A percentile compares a stretch with the other conserved stretches of the same genome.
Evolutionary conservation across 2,113 vertebrate genomes (phyloP).

Genomic region (Tupaia tana): DNA sequence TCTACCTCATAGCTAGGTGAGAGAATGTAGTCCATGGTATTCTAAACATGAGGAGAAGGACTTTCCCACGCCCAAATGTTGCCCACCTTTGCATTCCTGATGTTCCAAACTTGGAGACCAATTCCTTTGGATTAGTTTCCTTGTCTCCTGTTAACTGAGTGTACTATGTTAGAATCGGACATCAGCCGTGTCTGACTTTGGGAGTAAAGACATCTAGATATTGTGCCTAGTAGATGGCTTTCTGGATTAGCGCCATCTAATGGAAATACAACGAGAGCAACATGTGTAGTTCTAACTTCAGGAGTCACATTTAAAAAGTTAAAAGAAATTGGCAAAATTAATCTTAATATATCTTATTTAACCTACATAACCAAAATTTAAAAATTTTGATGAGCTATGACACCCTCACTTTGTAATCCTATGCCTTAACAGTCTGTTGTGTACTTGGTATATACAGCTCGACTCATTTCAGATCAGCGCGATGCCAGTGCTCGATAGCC

Average conservation of each 20-base stretch:
- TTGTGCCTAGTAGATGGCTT: not conserved
- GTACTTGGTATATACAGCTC: not conserved
- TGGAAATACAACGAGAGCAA: not conserved
- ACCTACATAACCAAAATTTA: not conserved
- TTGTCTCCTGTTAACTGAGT: not conserved
- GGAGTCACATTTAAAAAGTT: not conserved
- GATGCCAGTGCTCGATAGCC: no score
- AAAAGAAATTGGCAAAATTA: not conserved
- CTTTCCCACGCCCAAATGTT: not conserved
- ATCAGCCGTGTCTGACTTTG: not conserved
- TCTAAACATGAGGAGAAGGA: not conserved
- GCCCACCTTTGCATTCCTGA: not conserved
- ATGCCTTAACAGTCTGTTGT: not conserved
- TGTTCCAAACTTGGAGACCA: not conserved
- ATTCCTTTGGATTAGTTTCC: not conserved
- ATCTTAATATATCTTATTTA: not conserved
- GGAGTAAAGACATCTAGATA: not conserved
- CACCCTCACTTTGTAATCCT: not conserved
- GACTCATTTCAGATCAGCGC: not conserved
- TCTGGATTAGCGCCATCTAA: fast-evolving
- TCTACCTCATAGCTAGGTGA: not conserved
- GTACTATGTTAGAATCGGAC: not conserved
- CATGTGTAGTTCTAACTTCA: not conserved
- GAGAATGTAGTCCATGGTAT: not conserved
- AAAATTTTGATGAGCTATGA: no score